Evolutionary conservation across 2,797 vertebrate genomes (phyloP), one percentile per base, ranked within the genome.

Genomic region (Agapornis canus): DNA sequence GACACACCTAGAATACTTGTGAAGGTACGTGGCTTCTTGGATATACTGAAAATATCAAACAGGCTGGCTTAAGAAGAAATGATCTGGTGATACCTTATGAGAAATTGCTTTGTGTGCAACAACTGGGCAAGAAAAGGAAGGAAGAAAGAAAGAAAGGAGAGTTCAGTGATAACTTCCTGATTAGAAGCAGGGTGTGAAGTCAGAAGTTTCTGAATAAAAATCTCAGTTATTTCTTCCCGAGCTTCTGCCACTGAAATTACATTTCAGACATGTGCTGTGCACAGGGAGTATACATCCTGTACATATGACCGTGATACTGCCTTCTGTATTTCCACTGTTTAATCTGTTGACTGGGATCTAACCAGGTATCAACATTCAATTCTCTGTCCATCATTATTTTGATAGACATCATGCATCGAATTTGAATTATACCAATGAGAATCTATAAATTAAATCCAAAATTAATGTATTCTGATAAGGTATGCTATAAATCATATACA

Each of bases 301-400:
- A 48, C n/a, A 6, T 27, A 64, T 35, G 5, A 77, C 16, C 9
- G 20, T 0, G 0, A 31, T 78, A 37, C 14, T 68, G 5, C 13
- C 11, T 54, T 47, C 77, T 76, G 60, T 52, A 68, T 78, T 88
- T 32, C n/a, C 26, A 60, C 9, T 19, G 45, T 10, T 77, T 32
- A 23, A 52, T 43, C 20, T 1, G 1, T 17, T 31, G 39, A 23
- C 49, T 43, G 16, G 42, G 31, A 76, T 25, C 21, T 63, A 42
- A 43, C 17, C 26, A 75, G 45, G 15, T 45, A 10, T 40, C 10
- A 5, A 37, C 35, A 37, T 20, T 61, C 49, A 56, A 23, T 37
- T 45, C 13, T 78, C 35, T 27, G 5, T 16, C 19, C 25, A 32
- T 35, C 18, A 9, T 42, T 57, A 80, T 61, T 83, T 76, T 69